phyloP scores from a whole-genome alignment of 2,888 invertebrate genomes.

The Hirtodrosophila histrioides region DNA sequence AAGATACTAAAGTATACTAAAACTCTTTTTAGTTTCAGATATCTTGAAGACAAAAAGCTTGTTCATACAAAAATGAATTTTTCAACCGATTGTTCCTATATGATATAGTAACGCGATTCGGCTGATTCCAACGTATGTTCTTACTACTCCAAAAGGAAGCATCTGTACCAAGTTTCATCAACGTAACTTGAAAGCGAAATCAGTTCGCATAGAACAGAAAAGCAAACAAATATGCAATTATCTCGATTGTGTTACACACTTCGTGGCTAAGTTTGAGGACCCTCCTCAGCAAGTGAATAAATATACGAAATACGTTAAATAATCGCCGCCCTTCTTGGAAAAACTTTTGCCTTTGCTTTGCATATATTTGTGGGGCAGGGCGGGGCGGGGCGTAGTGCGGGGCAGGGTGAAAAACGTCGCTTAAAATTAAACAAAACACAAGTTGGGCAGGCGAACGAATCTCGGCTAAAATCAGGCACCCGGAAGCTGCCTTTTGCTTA shows the following conservation, averaged over 20 bases:
- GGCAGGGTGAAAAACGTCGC: constrained; percentile 57
- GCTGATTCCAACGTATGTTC: too few relatives aligned
- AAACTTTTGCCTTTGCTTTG: constrained; percentile 62
- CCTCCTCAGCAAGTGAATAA: neutral
- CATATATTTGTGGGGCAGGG: constrained; percentile 18
- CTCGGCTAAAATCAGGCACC: constrained; percentile 62
- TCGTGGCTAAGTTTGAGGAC: too few relatives aligned
- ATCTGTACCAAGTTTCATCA: too few relatives aligned
- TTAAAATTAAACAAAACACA: constrained; percentile 73
- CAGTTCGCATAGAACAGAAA: constrained; percentile 12
- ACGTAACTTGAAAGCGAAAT: neutral
- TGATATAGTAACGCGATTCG: too few relatives aligned
- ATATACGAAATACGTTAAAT: constrained; percentile 60
- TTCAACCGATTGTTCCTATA: too few relatives aligned
- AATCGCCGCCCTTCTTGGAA: constrained; percentile 38
- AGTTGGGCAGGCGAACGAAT: constrained; percentile 46
- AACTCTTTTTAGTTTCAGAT: too few relatives aligned
- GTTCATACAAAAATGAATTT: too few relatives aligned
- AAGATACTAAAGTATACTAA: too few relatives aligned
- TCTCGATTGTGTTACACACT: too few relatives aligned
- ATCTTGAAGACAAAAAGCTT: too few relatives aligned
- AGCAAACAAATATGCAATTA: constrained; percentile 4
- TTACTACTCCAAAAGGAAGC: too few relatives aligned
- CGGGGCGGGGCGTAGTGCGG: neutral
- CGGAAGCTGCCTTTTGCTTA: constrained; percentile 54